phyloP scores from a whole-genome alignment of 2,797 vertebrate species.

The Anas flavirostris region DNA sequence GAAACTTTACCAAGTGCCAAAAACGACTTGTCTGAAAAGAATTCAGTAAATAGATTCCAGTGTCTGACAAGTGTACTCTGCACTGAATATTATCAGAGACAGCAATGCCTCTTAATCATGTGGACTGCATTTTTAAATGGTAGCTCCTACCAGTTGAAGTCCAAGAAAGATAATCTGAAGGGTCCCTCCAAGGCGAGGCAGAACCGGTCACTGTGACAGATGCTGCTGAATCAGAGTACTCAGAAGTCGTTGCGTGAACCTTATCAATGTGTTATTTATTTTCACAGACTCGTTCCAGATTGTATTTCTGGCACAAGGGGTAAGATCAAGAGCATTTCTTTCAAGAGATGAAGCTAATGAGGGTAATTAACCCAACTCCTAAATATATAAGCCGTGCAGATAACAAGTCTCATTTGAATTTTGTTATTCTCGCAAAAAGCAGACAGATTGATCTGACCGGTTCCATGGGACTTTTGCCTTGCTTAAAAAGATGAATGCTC shows the following conservation, averaged over 20 bases:
- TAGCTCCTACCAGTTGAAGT: background rate
- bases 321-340: constrained; percentile 54
- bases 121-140: background rate
- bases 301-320: constrained; percentile 50
- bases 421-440: constrained; percentile 21
- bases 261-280: constrained; percentile 45
- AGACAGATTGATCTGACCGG: constrained; percentile 2
- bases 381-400: constrained; percentile 50
- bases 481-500: background rate
- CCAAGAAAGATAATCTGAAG: background rate
- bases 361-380: constrained; percentile 53
- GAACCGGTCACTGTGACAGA: background rate
- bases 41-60: constrained; percentile 54
- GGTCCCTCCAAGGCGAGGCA: background rate
- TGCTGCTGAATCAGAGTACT: background rate
- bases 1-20: constrained; percentile 49
- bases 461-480: constrained; percentile 6
- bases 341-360: constrained; percentile 56
- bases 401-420: constrained; percentile 19
- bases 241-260: background rate
- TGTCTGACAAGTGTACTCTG: constrained; percentile 2
- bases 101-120: background rate
- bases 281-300: constrained; percentile 18
- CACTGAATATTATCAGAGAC: background rate
- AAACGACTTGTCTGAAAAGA: constrained; percentile 47